These are phyloP conservation scores for Glaucomys volans DNA, from an alignment of 2,113 vertebrate species.

Conservation along the genomic window DNA sequence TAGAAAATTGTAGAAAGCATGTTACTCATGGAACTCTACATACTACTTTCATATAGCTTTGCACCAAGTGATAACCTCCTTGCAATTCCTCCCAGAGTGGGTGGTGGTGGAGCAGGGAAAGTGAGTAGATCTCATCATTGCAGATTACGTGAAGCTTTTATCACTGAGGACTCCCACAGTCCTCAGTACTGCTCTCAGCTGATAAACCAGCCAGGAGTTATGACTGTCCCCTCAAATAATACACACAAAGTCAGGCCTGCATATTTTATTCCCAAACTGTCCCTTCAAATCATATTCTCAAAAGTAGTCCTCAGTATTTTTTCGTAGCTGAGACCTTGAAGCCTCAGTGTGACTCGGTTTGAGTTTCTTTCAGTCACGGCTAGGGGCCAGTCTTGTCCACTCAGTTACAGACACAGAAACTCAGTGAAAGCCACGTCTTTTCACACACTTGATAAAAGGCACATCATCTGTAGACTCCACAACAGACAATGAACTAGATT, in stretches of 20 bases:
- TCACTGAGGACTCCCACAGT: not conserved
- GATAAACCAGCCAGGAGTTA: not conserved
- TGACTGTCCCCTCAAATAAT: no score
- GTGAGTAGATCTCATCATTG: fast-evolving
- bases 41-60: not conserved
- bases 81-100: no score
- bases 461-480: not conserved
- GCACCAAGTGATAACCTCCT: not conserved
- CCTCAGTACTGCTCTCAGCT: not conserved
- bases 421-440: no score
- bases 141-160: not conserved
- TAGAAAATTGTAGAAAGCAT: not conserved
- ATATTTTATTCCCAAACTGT: not conserved
- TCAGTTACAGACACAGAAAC: not conserved
- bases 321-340: not conserved
- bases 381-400: not conserved
- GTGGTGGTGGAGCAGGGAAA: no score
- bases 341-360: not conserved
- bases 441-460: not conserved
- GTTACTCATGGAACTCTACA: not conserved
- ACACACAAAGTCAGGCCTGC: no score
- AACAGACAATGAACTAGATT: no score
- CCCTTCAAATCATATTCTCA: no score
- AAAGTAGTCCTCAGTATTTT: no score
- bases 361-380: not conserved